phyloP scores from a whole-genome alignment of 2,888 invertebrate species.

The Volucella inanis region DNA sequence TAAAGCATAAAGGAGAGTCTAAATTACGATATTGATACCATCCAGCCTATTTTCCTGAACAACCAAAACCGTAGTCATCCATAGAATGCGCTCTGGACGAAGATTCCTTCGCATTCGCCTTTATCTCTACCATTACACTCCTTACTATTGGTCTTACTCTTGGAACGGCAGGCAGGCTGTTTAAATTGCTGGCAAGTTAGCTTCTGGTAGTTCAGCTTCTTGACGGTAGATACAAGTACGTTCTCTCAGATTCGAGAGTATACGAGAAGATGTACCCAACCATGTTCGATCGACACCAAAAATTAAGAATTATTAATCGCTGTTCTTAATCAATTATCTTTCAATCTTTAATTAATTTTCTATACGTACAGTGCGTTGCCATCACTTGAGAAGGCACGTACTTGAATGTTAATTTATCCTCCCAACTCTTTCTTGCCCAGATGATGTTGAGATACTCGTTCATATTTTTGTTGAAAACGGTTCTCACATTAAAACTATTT shows the following conservation, averaged over 20 bases:
- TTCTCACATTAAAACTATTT: slow-evolving; percentile 27
- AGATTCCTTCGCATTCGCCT: slow-evolving; percentile 8
- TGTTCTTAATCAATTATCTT: slow-evolving; percentile 83
- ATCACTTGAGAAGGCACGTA: slow-evolving; percentile 57
- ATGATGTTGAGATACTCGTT: background rate
- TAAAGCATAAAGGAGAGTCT: slow-evolving; percentile 5
- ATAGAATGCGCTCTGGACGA: background rate
- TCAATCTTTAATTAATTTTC: slow-evolving; percentile 84
- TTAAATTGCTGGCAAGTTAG: slow-evolving; percentile 63
- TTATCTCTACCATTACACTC: too few species aligned
- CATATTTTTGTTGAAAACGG: slow-evolving; percentile 2
- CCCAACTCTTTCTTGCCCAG: slow-evolving; percentile 16
- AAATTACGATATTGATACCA: slow-evolving; percentile 71
- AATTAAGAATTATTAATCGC: slow-evolving; percentile 82
- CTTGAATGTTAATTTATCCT: slow-evolving; percentile 74
- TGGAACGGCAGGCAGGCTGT: slow-evolving; percentile 25
- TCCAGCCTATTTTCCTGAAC: slow-evolving; percentile 75
- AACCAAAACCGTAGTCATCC: slow-evolving; percentile 50
- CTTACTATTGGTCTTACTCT: too few species aligned
- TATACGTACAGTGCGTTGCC: slow-evolving; percentile 75
- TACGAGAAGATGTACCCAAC: background rate
- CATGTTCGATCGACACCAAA: slow-evolving; percentile 70
- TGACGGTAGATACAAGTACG: background rate
- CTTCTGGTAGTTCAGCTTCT: slow-evolving; percentile 40
- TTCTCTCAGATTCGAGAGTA: slow-evolving; percentile 9